phyloP scores from a whole-genome alignment of 1,140 invertebrate genomes.

The Drosophila murphyi region DNA sequence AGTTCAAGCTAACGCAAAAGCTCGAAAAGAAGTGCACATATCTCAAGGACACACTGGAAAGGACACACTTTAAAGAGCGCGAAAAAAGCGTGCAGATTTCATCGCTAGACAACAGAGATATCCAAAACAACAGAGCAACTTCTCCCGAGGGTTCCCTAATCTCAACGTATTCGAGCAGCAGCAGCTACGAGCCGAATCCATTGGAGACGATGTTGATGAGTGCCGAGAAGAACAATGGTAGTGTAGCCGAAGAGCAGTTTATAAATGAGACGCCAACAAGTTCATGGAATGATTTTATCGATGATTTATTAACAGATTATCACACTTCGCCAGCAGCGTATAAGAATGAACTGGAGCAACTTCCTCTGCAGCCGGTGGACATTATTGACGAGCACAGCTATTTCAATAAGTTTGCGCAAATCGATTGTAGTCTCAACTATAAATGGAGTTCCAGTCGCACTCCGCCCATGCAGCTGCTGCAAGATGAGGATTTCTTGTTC shows the following conservation, averaged over 20 bases:
- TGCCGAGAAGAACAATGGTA: slow-evolving; percentile 30
- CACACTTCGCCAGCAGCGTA: slow-evolving; percentile 28
- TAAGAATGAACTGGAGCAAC: slow-evolving; percentile 36
- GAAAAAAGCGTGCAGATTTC: neutral
- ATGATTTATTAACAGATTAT: slow-evolving; percentile 67
- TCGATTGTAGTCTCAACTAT: slow-evolving; percentile 86
- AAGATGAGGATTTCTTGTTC: slow-evolving; percentile 30
- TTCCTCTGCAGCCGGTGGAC: slow-evolving; percentile 8
- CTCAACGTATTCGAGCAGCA: slow-evolving; percentile 40
- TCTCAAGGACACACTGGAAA: slow-evolving; percentile 77
- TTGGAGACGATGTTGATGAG: slow-evolving; percentile 8
- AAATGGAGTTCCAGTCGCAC: slow-evolving; percentile 70
- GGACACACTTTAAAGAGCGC: neutral
- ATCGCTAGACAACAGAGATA: slow-evolving; percentile 6
- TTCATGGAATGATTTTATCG: slow-evolving; percentile 64
- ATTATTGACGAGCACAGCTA: slow-evolving; percentile 45
- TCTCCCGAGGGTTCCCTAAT: slow-evolving; percentile 40
- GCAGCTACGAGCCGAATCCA: slow-evolving; percentile 29
- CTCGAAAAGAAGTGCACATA: slow-evolving; percentile 85
- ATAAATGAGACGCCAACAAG: slow-evolving; percentile 37
- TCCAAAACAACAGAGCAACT: neutral
- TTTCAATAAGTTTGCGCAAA: slow-evolving; percentile 84
- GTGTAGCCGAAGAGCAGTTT: slow-evolving; percentile 41
- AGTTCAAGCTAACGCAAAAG: slow-evolving; percentile 84
- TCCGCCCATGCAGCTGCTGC: slow-evolving; percentile 56